Evolutionary conservation across 1,140 invertebrate genomes (phyloP), one percentile per base, ranked within the genome.

Genomic region (Drosophila sp.): DNA sequence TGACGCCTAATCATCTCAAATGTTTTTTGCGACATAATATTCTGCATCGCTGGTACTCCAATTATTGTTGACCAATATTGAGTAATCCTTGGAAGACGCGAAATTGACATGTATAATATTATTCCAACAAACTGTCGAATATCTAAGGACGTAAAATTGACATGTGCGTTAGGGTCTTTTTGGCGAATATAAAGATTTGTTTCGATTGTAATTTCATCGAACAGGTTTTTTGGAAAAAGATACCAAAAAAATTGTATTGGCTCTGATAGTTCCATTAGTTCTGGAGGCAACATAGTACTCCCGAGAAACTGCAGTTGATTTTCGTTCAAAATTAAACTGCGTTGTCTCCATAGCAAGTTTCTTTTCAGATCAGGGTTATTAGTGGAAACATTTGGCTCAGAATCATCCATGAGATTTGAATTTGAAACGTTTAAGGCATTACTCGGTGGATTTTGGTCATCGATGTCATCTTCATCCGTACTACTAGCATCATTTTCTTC

Each of bases 141-240:
- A 68, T 61, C 58, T 30, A 69, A 54, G 50, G 61, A 23, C 32
- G 44, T 62, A 33, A 62, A 62, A 62, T 10, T 64, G 33, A 64
- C 25, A 64, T 54, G 32, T 64, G 47, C 7, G 47, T 64, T 64
- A 27, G 32, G 47, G 47, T 64, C 47, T 35, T 54, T 63, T 55
- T 64, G 44, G 25, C 25, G 47, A 68, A 68, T 61, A 38, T 68
- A 68, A 38, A 68, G n/a, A 44, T 69, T 69, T 3, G 66, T 69
- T 62, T 69, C 60, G 56, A 40, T 62, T 7, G 47, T 61, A 62
- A 69, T 69, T 35, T 56, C 25, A 29, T 64, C 44, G 50, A 63
- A 63, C 38, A 41, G 33, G 10, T 64, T 35, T 35, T 23, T 69
- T 62, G 2, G 58, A 54, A 62, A 57, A 61, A 67, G 41, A 54